Evolutionary conservation across 2,113 vertebrate genomes (phyloP), one percentile per base, ranked within the genome.

Genomic region (Columbina picui): DNA sequence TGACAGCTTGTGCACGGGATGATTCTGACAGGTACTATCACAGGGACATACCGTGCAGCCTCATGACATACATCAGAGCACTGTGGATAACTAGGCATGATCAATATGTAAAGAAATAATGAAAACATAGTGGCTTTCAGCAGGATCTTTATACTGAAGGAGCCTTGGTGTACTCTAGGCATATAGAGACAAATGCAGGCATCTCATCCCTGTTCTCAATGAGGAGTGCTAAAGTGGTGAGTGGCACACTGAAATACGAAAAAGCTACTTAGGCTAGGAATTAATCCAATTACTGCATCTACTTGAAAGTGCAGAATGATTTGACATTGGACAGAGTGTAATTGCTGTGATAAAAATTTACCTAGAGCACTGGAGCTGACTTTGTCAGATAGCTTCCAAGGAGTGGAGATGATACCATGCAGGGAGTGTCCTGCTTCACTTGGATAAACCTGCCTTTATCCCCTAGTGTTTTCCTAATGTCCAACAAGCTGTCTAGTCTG

Each of bases 1-100:
- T 78, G 86, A 90, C 92, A 96, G 76, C 79, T 91, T 91, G 63
- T 90, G 75, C 87, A 63, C 34, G 59, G 63, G 63, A 77, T 52
- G 50, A 68, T 95, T 94, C 87, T 86, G 92, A 92, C 71, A 88
- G 71, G 79, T 94, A 29, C 52, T 23, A 53, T 90, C 56, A 9
- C 47, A 60, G 60, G 56, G 43, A 63, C 70, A 23, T 50, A 34
- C 23, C 30, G 21, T 32, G 17, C 38, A 85, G 67, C 32, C 26
- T 80, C 64, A n/a, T 85, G 76, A 70, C 60, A 90, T 29, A 49
- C 41, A 77, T 75, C 64, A 77, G 52, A 89, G 64, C 64, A 55
- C 52, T 52, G 63, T 77, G 39, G 32, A 74, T 88, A 88, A 49
- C 43, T 18, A 70, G 16, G 30, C 65, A 60, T 68, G 34, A 75